Base-by-base conservation (phyloP, 2,888 invertebrate genomes). In the Megastigmus dorsalis region DNA sequence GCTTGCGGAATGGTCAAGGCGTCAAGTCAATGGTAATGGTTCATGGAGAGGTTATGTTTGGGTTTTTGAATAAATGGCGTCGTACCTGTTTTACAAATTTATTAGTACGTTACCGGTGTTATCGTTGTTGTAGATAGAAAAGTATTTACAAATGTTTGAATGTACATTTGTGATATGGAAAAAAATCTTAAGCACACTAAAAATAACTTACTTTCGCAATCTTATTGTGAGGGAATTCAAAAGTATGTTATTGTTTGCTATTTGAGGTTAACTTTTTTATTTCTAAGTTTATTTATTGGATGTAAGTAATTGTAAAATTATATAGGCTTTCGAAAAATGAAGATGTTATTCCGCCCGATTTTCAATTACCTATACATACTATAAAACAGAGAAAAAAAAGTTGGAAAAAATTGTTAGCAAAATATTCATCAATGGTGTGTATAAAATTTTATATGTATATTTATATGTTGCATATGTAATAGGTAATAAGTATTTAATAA, bases 321-420 rank as follows among this genome's bases (percentile, higher is more conserved):
- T 62, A 13, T 10, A 65, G 66, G 52, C 3, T 45, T 43, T 10
- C 30, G 10, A 45, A 36, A 9, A 23, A 23, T 36, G 38, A 36
- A 10, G 10, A 50, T 26, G 41, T 10, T 18, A 66, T 66, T 52
- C 10, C n/a, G 5, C 0, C 28, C 6, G 30, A 28, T 52, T 72
- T 78, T 26, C 1, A 77, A 13, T 13, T 80, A 60, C 38, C 81
- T 3, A 33, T 69, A 65, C 15, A 76, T 28, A 52, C 80, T 54
- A 41, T 81, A 33, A 57, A 80, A 23, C 20, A 55, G 0, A 78
- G 83, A 3, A 41, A 80, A 52, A 54, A 76, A 48, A 69, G 65
- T 20, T 84, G 85, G 84, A n/a, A 71, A n/a, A 33, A 66, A 3
- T 76, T 84, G 1, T 85, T 83, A 65, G 18, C 70, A 6, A 85